phyloP scores from a whole-genome alignment of 2,797 vertebrate genomes.

The Periophthalmus magnuspinnatus region DNA sequence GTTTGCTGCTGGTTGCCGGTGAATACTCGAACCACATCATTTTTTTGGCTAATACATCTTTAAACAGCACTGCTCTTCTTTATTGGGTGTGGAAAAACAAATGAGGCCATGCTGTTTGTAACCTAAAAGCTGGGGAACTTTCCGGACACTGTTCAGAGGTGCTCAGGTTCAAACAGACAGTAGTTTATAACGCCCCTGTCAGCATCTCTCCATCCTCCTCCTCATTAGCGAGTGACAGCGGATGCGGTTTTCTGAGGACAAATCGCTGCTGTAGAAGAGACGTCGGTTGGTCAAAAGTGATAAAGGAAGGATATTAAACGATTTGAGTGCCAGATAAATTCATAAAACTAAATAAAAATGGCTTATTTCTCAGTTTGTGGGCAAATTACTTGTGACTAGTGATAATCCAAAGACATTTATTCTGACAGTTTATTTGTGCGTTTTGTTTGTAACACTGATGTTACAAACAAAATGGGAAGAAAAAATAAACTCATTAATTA shows the following conservation, averaged over 20 bases:
- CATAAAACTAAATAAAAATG: too few species aligned
- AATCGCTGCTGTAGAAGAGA: constrained; percentile 42
- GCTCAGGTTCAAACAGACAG: constrained; percentile 38
- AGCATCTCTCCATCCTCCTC: constrained; percentile 40
- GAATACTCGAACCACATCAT: neutral
- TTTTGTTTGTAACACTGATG: too few species aligned
- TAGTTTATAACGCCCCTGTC: constrained; percentile 34
- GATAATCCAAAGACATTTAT: too few species aligned
- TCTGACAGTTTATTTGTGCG: too few species aligned
- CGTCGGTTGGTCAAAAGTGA: constrained; percentile 48
- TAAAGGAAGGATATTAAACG: constrained; percentile 37
- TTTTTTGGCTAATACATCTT: neutral
- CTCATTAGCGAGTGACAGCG: constrained; percentile 52
- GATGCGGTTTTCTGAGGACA: constrained; percentile 45
- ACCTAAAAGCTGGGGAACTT: constrained; percentile 27
- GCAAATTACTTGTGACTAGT: too few species aligned
- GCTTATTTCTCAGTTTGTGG: too few species aligned
- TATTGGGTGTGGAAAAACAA: constrained; percentile 27
- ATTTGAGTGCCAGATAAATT: too few species aligned
- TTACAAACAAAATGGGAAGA: too few species aligned
- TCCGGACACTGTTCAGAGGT: constrained; percentile 16
- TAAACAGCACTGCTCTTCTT: constrained; percentile 30
- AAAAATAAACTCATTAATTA: too few species aligned
- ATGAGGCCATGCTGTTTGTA: constrained; percentile 33
- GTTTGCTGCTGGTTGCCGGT: neutral